phyloP scores from a whole-genome alignment of 2,113 vertebrate species.

The Gorilla gorilla region DNA sequence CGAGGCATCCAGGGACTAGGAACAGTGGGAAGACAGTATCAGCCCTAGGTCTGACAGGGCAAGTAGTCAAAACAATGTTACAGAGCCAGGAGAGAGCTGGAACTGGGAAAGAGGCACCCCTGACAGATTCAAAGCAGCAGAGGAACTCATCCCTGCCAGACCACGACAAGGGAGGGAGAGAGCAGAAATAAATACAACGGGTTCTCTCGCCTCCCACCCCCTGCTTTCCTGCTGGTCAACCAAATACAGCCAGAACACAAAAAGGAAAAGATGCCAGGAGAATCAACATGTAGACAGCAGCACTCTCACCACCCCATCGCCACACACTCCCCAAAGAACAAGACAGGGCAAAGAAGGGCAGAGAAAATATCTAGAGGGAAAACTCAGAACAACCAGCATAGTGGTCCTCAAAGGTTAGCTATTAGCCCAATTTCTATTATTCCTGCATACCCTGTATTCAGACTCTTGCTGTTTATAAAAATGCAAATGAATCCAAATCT shows the following conservation, averaged over 20 bases:
- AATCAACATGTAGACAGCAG: not conserved
- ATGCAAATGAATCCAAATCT: constrained; percentile 55
- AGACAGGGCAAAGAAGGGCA: not conserved
- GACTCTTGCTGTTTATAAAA: constrained; percentile 59
- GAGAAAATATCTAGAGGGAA: not conserved
- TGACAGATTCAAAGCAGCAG: not conserved
- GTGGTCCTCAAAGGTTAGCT: not conserved
- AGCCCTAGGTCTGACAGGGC: not conserved
- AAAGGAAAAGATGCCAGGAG: not conserved
- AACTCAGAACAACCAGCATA: not conserved
- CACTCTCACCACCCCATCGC: no score
- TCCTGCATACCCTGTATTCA: not conserved
- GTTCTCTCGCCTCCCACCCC: not conserved
- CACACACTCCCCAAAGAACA: not conserved
- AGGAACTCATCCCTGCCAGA: not conserved
- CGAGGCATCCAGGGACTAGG: not conserved
- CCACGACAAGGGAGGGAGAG: not conserved
- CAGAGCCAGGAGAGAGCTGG: not conserved
- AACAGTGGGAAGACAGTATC: constrained; percentile 1
- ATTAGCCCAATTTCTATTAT: not conserved
- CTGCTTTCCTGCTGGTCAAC: not conserved
- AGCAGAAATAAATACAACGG: not conserved
- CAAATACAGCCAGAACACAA: not conserved
- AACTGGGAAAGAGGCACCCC: not conserved
- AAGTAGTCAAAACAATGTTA: not conserved